Evolutionary conservation across 2,113 vertebrate genomes (phyloP), one percentile per base, ranked within the genome.

Genomic region (Brachypteracias leptosomus): DNA sequence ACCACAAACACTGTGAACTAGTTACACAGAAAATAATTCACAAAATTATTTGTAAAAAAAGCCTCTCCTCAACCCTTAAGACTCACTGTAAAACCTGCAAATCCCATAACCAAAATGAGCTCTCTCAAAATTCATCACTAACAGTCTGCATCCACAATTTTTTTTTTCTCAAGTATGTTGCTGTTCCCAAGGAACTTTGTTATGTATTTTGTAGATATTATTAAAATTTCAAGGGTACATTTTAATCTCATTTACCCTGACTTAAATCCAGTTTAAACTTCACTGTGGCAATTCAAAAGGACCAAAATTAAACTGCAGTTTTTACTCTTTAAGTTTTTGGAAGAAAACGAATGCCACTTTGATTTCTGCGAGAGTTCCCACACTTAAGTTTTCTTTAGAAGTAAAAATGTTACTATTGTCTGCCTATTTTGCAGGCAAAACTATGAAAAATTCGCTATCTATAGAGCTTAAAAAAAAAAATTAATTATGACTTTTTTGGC

Each of bases 401-500:
- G 19, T 38, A 54, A 44, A 85, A 81, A 51, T 58, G 11, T 33
- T 71, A 66, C 13, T 36, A 18, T 3, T 35, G 14, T 16, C 33
- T 75, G 46, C 29, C 46, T 72, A 24, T 70, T 91, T 88, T 76
- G 21, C 51, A 88, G 21, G 40, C 54, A 82, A 88, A 91, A 57
- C 3, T 38, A 59, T 57, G 47, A 89, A 88, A 92, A 85, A 66
- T 10, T 79, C 58, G 63, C 65, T 91, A 91, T 94, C 82, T 78
- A 47, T 10, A 44, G 59, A 83, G 55, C 3, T 22, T 61, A 59
- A 26, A 16, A 44, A 76, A n/a, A 67, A 28, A 82, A 94, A 22
- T 36, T 61, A 82, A 91, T 87, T 63, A 70, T 78, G 36, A 93
- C 68, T 79, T 91, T 96, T 95, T 89, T 94, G 58, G 20, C 95